These are phyloP conservation scores for Melanerpes formicivorus DNA, from an alignment of 2,113 vertebrate species.

Conservation along the genomic window DNA sequence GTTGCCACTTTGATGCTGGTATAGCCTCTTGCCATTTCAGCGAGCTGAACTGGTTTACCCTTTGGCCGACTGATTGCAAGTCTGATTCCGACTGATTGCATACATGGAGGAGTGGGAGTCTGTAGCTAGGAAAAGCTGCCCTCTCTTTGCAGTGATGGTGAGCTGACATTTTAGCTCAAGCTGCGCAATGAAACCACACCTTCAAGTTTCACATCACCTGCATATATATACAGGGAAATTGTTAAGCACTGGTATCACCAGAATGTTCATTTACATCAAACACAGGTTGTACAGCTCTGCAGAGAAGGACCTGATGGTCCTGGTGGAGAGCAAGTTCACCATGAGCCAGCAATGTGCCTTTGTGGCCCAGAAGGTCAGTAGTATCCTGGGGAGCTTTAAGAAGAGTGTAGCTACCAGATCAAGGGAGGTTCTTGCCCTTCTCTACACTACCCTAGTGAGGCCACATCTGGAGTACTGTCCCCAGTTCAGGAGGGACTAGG, in stretches of 20 bases:
- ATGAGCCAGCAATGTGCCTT: too few relatives aligned
- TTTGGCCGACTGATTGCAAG: background rate
- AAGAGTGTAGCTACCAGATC: background rate
- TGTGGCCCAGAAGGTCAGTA: too few relatives aligned
- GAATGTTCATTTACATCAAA: background rate
- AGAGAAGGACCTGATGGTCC: background rate
- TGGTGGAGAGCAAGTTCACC: too few relatives aligned
- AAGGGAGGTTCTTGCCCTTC: background rate
- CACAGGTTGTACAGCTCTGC: rapidly evolving
- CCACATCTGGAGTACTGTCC: background rate
- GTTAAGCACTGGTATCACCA: background rate
- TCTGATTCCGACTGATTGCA: too few relatives aligned
- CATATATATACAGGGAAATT: background rate
- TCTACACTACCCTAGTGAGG: background rate
- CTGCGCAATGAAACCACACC: background rate
- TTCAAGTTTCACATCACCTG: background rate
- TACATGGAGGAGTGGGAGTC: background rate
- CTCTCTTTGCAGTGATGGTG: background rate
- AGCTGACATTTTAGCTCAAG: background rate
- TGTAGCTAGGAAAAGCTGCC: background rate
- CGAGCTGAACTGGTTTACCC: background rate
- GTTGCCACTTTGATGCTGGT: background rate
- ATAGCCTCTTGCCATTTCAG: background rate
- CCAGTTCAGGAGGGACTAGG: background rate
- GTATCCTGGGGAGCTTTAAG: background rate